Conservation (phyloP, 2,888 invertebrate genomes). For the Caenorhabditis angaria region DNA sequence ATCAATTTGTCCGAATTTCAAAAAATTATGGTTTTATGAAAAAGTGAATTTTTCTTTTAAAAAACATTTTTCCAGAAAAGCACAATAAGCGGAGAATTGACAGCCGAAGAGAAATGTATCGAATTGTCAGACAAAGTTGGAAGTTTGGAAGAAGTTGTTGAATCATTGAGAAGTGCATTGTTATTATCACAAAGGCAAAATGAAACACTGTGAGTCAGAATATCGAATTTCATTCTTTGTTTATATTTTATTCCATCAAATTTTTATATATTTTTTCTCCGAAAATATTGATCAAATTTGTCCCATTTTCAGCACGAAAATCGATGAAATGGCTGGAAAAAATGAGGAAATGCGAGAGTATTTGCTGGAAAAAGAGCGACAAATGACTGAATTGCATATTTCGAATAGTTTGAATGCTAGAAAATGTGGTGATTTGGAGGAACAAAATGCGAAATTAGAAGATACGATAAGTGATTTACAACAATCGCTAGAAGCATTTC, state of each 20-base stretch:
- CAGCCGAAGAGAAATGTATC: conserved; percentile 57
- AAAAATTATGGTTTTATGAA: no score
- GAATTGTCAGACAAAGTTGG: conserved; percentile 63
- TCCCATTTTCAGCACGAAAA: conserved; percentile 26
- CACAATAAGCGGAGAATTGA: conserved; percentile 17
- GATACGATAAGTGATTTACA: conserved; percentile 47
- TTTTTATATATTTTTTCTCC: no score
- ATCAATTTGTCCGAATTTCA: no score
- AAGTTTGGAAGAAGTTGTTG: conserved; percentile 61
- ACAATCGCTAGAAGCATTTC: conserved; percentile 63
- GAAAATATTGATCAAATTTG: no score
- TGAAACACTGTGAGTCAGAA: conserved; percentile 63
- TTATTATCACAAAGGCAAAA: conserved; percentile 61
- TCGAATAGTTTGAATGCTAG: conserved; percentile 52
- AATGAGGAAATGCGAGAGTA: conserved; percentile 51
- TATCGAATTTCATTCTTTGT: not conserved
- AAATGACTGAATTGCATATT: conserved; percentile 59
- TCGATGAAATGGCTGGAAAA: conserved; percentile 35
- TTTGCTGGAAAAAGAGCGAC: conserved; percentile 52
- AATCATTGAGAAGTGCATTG: conserved; percentile 55
- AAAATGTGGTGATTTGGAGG: conserved; percentile 53
- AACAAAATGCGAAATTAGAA: conserved; percentile 56
- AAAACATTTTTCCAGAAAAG: conserved; percentile 24
- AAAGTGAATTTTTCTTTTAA: no score
- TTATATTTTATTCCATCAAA: not conserved